These are phyloP conservation scores for Buteo buteo DNA, from an alignment of 2,113 vertebrate species.

Conservation along the genomic window DNA sequence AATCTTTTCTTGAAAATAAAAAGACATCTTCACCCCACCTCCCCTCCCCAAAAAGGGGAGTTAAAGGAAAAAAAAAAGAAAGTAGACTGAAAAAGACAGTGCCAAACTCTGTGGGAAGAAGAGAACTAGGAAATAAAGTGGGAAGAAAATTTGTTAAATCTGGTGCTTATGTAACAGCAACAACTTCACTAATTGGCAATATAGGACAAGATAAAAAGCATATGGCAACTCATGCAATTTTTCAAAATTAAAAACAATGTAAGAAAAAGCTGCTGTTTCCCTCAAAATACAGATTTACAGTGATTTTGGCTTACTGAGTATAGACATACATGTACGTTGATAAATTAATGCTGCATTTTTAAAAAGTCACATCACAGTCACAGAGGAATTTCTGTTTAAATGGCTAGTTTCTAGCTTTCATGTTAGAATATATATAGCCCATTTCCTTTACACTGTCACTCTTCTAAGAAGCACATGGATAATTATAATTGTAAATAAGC, in stretches of 20 bases:
- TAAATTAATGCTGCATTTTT: not conserved
- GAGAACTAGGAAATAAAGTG: not conserved
- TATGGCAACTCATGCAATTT: not conserved
- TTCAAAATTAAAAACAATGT: not conserved
- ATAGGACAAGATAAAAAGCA: not conserved
- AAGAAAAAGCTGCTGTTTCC: not conserved
- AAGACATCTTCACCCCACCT: not conserved
- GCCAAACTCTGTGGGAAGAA: not conserved
- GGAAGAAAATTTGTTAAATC: constrained; percentile 17
- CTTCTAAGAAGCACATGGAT: not conserved
- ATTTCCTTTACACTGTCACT: not conserved
- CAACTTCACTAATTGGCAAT: not conserved
- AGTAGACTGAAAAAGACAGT: not conserved
- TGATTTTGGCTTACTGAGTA: not conserved
- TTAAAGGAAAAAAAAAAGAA: not conserved
- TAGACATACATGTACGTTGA: not conserved
- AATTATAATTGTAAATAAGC: constrained; percentile 51
- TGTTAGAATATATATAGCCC: not conserved
- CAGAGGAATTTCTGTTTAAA: not conserved
- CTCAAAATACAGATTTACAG: not conserved
- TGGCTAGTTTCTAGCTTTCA: not conserved
- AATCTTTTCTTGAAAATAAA: constrained; percentile 51
- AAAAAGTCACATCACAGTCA: not conserved
- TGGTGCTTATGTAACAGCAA: not conserved
- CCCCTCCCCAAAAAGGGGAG: not conserved